phyloP scores from a whole-genome alignment of 2,797 vertebrate genomes.

The Microctenopoma stevenorrisi region DNA sequence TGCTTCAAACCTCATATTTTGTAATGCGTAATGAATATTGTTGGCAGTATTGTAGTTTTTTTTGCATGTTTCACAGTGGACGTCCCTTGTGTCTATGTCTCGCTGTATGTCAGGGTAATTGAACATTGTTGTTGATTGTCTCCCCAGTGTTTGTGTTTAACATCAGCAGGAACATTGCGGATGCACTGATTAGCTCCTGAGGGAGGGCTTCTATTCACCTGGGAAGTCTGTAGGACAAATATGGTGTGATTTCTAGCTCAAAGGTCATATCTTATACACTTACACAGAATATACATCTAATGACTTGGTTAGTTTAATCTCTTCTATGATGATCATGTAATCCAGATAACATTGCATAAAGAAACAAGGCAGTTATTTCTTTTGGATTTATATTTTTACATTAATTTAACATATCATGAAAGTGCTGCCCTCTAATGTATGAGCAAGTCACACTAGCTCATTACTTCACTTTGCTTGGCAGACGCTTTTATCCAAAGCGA shows the following conservation, averaged over 20 bases:
- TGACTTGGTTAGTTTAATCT: too few relatives aligned
- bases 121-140: slow-evolving; percentile 49
- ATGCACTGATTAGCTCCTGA: slow-evolving; percentile 60
- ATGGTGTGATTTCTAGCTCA: slow-evolving; percentile 29
- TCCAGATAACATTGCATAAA: neutral
- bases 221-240: slow-evolving; percentile 31
- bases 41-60: too few relatives aligned
- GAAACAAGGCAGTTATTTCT: neutral
- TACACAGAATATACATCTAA: neutral
- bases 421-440: slow-evolving; percentile 31
- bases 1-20: too few relatives aligned
- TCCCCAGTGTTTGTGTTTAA: slow-evolving; percentile 56
- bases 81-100: slow-evolving; percentile 4
- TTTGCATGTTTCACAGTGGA: neutral
- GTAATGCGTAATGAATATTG: too few relatives aligned
- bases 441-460: slow-evolving; percentile 39
- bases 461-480: neutral
- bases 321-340: neutral
- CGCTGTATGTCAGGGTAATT: slow-evolving; percentile 31
- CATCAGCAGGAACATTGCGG: slow-evolving; percentile 48
- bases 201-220: slow-evolving; percentile 48
- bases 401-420: neutral
- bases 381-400: neutral
- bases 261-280: neutral
- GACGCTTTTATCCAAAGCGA: too few relatives aligned